A percentile compares a stretch with the other conserved stretches of the same genome.
These are phyloP conservation scores for Procavia capensis DNA, from an alignment of 2,113 vertebrate species.

Conservation along the genomic window DNA sequence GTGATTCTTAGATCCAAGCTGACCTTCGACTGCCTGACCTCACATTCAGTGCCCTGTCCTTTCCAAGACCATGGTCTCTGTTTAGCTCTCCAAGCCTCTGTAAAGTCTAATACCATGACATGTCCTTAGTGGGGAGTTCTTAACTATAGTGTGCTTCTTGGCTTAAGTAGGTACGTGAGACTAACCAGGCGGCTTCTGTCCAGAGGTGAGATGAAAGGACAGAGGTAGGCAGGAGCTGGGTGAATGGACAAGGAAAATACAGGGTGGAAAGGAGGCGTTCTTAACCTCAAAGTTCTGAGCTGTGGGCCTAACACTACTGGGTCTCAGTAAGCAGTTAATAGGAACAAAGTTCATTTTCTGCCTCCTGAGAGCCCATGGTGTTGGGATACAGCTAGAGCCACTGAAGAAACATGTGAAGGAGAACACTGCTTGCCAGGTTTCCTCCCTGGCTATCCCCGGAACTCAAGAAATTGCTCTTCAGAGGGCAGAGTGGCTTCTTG, in stretches of 20 bases:
- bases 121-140: background rate
- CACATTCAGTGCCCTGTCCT: background rate
- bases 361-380: background rate
- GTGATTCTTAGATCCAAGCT: background rate
- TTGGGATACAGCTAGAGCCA: background rate
- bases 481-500: slow-evolving; percentile 17
- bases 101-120: background rate
- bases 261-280: no score
- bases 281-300: background rate
- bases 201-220: no score
- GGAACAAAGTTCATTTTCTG: background rate
- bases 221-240: no score
- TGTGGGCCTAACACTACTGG: background rate
- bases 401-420: slow-evolving; percentile 7
- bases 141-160: no score
- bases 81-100: background rate
- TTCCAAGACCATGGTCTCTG: background rate
- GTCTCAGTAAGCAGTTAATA: background rate
- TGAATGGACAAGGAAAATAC: no score
- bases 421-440: slow-evolving; percentile 34
- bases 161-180: no score
- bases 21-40: background rate
- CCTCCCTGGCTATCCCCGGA: background rate
- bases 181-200: no score
- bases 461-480: slow-evolving; percentile 56